These are phyloP conservation scores for Germaria angustata DNA, from an alignment of 2,888 invertebrate genomes.

Conservation along the genomic window DNA sequence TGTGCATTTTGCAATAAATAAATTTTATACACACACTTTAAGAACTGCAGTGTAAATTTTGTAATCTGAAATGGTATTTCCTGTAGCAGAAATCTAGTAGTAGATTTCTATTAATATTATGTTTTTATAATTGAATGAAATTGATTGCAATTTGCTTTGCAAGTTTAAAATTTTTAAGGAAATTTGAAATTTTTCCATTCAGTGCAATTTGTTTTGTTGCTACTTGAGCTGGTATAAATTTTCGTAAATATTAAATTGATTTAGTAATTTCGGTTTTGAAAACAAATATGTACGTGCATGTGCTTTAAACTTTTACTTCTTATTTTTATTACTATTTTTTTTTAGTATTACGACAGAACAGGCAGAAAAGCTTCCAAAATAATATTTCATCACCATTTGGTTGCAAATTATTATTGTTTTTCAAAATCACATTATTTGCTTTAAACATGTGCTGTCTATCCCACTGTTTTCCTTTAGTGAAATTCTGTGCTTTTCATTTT, in stretches of 20 bases:
- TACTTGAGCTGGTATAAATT: neutral
- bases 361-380: neutral
- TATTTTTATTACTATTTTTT: neutral
- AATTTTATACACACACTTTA: neutral
- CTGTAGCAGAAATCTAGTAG: neutral
- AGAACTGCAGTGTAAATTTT: neutral
- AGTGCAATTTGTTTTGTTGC: neutral
- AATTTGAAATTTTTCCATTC: neutral
- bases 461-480: neutral
- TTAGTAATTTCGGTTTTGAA: neutral
- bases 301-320: neutral
- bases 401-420: neutral
- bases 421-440: neutral
- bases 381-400: neutral
- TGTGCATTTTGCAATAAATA: neutral
- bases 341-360: neutral
- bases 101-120: neutral
- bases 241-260: neutral
- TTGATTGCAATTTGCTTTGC: neutral
- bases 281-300: too few relatives aligned
- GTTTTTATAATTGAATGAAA: neutral
- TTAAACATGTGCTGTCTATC: neutral
- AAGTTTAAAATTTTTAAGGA: neutral
- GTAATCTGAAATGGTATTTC: conserved; percentile 13
- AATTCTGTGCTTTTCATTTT: neutral